Percentiles rank a stretch among this genome's conserved stretches.
Conservation (phyloP, 2,888 invertebrate genomes). For the Drosophila anomalata region DNA sequence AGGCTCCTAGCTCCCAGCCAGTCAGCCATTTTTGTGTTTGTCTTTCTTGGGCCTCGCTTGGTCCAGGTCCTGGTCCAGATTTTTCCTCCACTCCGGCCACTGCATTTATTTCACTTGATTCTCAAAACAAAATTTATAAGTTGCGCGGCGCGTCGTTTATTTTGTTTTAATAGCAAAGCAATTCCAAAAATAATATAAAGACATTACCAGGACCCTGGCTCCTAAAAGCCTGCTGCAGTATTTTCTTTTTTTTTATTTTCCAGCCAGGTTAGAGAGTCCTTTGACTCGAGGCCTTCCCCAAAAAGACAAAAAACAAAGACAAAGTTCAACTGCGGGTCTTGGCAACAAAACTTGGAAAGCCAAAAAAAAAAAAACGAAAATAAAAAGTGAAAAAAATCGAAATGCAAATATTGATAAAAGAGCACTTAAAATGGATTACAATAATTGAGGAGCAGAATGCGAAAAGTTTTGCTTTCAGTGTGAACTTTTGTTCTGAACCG, state of each 20-base stretch:
- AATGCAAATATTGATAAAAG: conserved; percentile 33
- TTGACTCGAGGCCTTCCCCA: background rate
- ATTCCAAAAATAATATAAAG: conserved; percentile 45
- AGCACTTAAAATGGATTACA: conserved; percentile 30
- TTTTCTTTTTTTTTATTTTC: background rate
- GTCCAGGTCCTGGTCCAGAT: no score
- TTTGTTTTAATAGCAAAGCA: conserved; percentile 56
- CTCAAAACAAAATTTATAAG: conserved; percentile 60
- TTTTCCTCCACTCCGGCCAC: conserved; percentile 15
- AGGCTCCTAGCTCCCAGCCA: background rate
- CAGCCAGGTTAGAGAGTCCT: conserved; percentile 22
- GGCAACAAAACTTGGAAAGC: background rate
- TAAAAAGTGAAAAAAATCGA: background rate
- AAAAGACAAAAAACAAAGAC: background rate
- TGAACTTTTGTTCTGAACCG: conserved; percentile 18
- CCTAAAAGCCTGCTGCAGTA: conserved; percentile 42
- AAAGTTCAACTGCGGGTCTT: background rate
- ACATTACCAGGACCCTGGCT: conserved; percentile 41
- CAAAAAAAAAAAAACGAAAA: background rate
- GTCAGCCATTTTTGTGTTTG: conserved; percentile 11
- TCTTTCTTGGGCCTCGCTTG: conserved; percentile 9
- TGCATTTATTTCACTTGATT: conserved; percentile 57
- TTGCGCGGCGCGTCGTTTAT: conserved; percentile 56
- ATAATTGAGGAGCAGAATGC: conserved; percentile 27
- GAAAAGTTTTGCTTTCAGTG: conserved; percentile 11